These are phyloP conservation scores for Dusona sp. DNA, from an alignment of 2,888 invertebrate genomes.

Conservation along the genomic window DNA sequence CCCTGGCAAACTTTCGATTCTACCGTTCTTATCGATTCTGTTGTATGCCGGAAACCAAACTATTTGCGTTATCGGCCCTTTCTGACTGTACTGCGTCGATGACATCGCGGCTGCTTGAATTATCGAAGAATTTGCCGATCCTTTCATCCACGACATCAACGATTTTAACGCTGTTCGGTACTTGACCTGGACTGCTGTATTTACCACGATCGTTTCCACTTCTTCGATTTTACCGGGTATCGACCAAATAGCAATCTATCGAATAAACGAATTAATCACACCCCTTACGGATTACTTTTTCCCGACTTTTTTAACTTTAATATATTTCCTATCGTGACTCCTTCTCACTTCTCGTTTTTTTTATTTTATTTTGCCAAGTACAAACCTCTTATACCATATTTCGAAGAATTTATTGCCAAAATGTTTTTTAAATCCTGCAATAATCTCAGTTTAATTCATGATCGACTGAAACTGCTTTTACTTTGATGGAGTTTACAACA, in stretches of 20 bases:
- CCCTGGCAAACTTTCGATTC: constrained; percentile 83
- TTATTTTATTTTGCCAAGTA: not conserved
- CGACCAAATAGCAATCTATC: constrained; percentile 90
- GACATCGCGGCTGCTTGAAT: constrained; percentile 88
- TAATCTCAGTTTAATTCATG: too few species aligned
- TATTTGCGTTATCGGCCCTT: constrained; percentile 88
- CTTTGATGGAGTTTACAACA: not conserved
- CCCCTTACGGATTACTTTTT: not conserved
- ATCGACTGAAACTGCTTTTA: not conserved
- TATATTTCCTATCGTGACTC: not conserved
- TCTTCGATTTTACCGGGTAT: constrained; percentile 88
- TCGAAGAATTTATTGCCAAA: not conserved
- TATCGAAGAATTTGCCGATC: constrained; percentile 86
- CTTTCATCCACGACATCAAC: constrained; percentile 90
- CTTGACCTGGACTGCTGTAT: constrained; percentile 88
- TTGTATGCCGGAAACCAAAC: constrained; percentile 89
- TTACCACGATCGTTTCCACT: constrained; percentile 87
- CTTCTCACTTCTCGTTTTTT: not conserved
- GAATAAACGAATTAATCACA: constrained; percentile 22
- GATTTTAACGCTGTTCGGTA: constrained; percentile 88
- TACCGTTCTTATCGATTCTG: constrained; percentile 87
- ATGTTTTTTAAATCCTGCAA: not conserved
- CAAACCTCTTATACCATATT: not conserved
- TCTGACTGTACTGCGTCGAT: constrained; percentile 88
- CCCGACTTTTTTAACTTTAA: not conserved